Base-by-base conservation (phyloP, 2,797 vertebrate species). In the Pterois miles region DNA sequence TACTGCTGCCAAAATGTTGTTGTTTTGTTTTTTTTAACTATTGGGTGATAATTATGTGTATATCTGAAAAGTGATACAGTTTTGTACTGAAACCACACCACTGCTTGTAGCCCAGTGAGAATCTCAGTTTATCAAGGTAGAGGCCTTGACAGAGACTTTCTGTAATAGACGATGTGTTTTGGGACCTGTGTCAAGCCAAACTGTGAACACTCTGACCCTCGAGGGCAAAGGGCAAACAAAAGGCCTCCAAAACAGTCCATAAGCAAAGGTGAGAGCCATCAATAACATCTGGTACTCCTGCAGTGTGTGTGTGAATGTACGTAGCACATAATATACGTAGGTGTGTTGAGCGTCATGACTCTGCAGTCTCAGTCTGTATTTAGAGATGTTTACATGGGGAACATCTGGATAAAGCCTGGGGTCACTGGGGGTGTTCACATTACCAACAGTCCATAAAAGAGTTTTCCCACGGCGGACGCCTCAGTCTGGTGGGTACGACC, bases 401-500 rank as follows among this genome's bases (percentile, higher is more conserved):
- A 94, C 94, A 94, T 94, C 93, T 95, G 93, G 93, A 91, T 81
- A 66, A 87, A 84, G 89, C 80, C 86, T 81, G 83, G 88, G 91
- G 93, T 93, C 91, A 86, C 60, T 25, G 71, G 89, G 90, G 79
- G 76, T 76, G 71, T 88, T 91, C 80, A 79, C 79, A 87, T 91
- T 78, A 87, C 88, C 71, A 84, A 83, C 87, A 88, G 85, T 80
- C 92, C 90, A 88, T 92, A 92, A 92, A 93, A 88, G 80, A 89
- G 54, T 67, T 85, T 85, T 92, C 83, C 86, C 91, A 90, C 84
- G 29, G 56, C 67, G 64, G 59, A 79, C 8, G n/a, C 20, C 70
- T 82, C 78, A 74, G 81, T 76, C 66, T 89, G 84, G 40, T 86
- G 81, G 62, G 58, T 81, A n/a, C 25, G 84, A 83, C 86, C 82